Evolutionary conservation across 30 jellyfish, hydroid and myxozoan species (phyloP).

Genomic region (Rhopilema esculentum): DNA sequence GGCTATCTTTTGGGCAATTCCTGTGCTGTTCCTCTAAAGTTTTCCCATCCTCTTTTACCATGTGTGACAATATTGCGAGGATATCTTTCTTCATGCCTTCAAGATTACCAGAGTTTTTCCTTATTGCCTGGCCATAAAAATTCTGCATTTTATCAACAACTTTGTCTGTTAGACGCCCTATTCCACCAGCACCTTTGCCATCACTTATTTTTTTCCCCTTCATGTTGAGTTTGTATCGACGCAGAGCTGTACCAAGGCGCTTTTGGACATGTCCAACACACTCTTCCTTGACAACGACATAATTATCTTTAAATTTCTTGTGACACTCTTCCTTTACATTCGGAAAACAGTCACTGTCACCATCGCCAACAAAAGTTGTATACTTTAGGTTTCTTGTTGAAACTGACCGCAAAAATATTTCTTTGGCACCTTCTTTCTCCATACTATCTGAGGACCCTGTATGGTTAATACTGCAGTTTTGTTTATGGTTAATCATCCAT

Average conservation of each 20-base stretch:
- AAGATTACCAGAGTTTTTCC: slow-evolving; percentile 22
- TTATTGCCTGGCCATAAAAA: slow-evolving; percentile 55
- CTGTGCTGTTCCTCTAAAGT: slow-evolving; percentile 36
- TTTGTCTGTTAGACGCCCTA: slow-evolving; percentile 53
- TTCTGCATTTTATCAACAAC: slow-evolving; percentile 52
- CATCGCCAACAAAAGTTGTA: slow-evolving; percentile 51
- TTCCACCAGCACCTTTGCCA: slow-evolving; percentile 58
- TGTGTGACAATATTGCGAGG: slow-evolving; percentile 44
- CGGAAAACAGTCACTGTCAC: slow-evolving; percentile 45
- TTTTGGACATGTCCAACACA: too few species aligned
- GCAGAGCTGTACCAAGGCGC: slow-evolving; percentile 46
- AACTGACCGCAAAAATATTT: slow-evolving; percentile 41
- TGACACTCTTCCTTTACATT: slow-evolving; percentile 13
- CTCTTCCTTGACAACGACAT: slow-evolving; percentile 2
- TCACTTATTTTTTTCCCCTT: slow-evolving; percentile 26
- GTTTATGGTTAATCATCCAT: slow-evolving; percentile 15
- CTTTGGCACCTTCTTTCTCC: slow-evolving; percentile 52
- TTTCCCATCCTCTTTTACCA: slow-evolving; percentile 26
- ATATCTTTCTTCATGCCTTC: slow-evolving; percentile 24
- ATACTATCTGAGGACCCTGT: slow-evolving; percentile 42
- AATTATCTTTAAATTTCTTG: slow-evolving; percentile 2
- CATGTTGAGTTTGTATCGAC: slow-evolving; percentile 21
- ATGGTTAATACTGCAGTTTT: too few species aligned
- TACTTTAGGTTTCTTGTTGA: slow-evolving; percentile 18
- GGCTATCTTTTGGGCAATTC: slow-evolving; percentile 34